phyloP scores from a whole-genome alignment of 2,888 invertebrate genomes.

The Caenorhabditis imperialis region DNA sequence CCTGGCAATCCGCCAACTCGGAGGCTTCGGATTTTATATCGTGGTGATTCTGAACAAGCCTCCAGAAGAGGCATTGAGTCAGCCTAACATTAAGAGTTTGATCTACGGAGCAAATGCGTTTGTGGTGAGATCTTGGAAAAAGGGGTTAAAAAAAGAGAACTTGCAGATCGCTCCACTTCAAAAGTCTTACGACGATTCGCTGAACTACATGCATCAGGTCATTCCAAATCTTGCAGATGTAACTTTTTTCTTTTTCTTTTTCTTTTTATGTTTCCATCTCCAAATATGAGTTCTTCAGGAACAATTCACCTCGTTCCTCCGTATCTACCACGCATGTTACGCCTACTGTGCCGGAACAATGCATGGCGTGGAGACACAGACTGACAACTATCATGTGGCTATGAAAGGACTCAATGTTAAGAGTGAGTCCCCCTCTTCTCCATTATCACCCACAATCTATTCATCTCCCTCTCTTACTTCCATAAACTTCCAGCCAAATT shows the following conservation, averaged over 20 bases:
- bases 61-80: constrained; percentile 37
- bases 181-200: constrained; percentile 13
- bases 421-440: too few species aligned
- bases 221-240: constrained; percentile 20
- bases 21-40: constrained; percentile 25
- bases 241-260: background rate
- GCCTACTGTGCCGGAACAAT: constrained; percentile 47
- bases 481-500: constrained; percentile 37
- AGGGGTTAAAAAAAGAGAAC: background rate
- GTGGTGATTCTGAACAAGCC: constrained; percentile 25
- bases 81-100: constrained; percentile 32
- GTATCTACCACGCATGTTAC: constrained; percentile 51
- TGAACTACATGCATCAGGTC: constrained; percentile 24
- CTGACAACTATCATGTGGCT: constrained; percentile 25
- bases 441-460: background rate
- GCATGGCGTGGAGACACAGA: constrained; percentile 26
- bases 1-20: constrained; percentile 19
- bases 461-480: background rate
- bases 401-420: constrained; percentile 31
- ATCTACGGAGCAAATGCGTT: constrained; percentile 32
- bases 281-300: constrained; percentile 17
- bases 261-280: too few species aligned
- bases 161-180: constrained; percentile 34
- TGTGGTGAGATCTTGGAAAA: constrained; percentile 20
- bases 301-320: constrained; percentile 26